phyloP scores from a whole-genome alignment of 1,140 invertebrate species.

The Halesus radiatus region DNA sequence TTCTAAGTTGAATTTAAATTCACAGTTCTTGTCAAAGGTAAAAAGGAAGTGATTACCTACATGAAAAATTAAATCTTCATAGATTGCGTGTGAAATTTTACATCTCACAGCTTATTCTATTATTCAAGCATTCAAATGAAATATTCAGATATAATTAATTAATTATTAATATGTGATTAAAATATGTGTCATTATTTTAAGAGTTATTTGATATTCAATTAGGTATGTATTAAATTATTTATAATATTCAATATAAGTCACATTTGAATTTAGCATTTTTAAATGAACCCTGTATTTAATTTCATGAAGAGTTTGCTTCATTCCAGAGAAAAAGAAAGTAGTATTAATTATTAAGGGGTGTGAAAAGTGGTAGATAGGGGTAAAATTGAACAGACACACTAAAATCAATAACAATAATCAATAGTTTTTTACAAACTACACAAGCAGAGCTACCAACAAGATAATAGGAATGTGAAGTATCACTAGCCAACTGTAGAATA shows the following conservation, averaged over 20 bases:
- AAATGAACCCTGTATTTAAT: conserved; percentile 25
- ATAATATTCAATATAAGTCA: conserved; percentile 27
- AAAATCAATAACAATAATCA: conserved; percentile 19
- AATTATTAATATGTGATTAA: neutral
- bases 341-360: neutral
- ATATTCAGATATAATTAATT: neutral
- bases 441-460: conserved; percentile 30
- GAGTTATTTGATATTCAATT: conserved; percentile 3
- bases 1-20: no score
- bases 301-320: conserved; percentile 2
- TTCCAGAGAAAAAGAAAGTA: neutral
- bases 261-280: conserved; percentile 21
- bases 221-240: conserved; percentile 4
- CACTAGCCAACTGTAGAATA: conserved; percentile 40
- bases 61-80: no score
- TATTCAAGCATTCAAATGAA: no score
- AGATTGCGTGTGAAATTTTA: no score
- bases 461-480: conserved; percentile 42
- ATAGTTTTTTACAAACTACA: conserved; percentile 8
- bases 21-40: no score
- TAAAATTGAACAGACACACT: neutral
- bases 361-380: neutral
- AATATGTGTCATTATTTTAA: conserved; percentile 8
- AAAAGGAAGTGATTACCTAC: no score
- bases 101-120: no score